Evolutionary conservation across 1,140 invertebrate species (phyloP), one percentile per base, ranked within the genome.

Genomic region (Anagrus nilaparvatae): DNA sequence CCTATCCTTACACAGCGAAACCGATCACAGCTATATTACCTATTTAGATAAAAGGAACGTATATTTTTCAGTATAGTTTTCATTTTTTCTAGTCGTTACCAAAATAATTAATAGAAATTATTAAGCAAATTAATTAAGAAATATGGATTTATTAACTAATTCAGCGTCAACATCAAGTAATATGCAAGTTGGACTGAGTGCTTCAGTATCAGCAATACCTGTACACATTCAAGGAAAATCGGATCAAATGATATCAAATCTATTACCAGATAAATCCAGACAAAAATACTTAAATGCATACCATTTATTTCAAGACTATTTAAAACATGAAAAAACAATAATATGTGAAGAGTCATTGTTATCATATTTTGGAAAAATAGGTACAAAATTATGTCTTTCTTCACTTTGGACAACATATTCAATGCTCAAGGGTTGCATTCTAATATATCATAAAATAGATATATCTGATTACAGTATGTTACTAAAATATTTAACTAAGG

Each of bases 321-420:
- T 28, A 33, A 17, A 44, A 19, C 19, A 9, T 13, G 51, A 51
- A 8, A 38, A 50, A 19, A 40, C 32, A n/a, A 45, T 47, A 16
- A 50, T 50, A 8, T 40, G 45, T 6, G 52, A 59, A 44, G 42
- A 47, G 35, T 44, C 52, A 6, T 28, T 57, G 7, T 27, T 60
- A 4, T 44, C 33, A 6, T 60, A 60, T 47, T 60, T 55, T 27
- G 20, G 43, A 18, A 40, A 51, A 44, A 40, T 58, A 17, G 41
- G 51, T 7, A 46, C 46, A 24, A 50, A 14, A 19, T 43, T 43
- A 4, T 51, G 50, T 41, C 44, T 53, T 16, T 52, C 56, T 23
- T 47, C 49, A 25, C 36, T 60, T 14, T 56, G 54, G 52, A 28
- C 45, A 0, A 23, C 38, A 8, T 39, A 19, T 7, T 39, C 24